A percentile compares a stretch with the other conserved stretches of the same genome.
Conservation (phyloP, 2,113 vertebrate genomes). For the Panthera uncia region DNA sequence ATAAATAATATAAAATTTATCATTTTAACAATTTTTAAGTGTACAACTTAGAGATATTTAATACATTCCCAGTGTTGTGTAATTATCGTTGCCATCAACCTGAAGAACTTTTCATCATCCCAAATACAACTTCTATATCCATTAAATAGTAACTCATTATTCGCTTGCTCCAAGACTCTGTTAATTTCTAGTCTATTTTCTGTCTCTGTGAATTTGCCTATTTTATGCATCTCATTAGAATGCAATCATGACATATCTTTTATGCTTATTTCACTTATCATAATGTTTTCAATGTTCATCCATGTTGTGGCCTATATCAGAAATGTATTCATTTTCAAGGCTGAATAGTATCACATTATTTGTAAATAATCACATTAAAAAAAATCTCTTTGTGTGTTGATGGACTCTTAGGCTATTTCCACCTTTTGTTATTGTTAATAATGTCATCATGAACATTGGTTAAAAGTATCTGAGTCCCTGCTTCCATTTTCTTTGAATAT, state of each 20-base stretch:
- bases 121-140: background rate
- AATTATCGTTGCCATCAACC: background rate
- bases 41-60: too few species aligned
- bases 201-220: background rate
- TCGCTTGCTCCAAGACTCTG: background rate
- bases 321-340: background rate
- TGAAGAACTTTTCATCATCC: background rate
- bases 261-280: background rate
- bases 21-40: background rate
- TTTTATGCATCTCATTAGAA: background rate
- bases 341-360: background rate
- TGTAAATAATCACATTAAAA: background rate
- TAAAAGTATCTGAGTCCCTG: background rate
- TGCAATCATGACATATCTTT: background rate
- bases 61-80: background rate
- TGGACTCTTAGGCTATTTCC: background rate
- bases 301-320: background rate
- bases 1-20: background rate
- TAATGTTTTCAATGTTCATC: background rate
- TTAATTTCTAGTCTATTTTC: background rate
- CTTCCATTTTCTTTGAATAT: background rate
- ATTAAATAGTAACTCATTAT: background rate
- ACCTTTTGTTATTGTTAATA: background rate
- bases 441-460: background rate
- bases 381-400: background rate